A percentile compares a stretch with the other conserved stretches of the same genome.
These are phyloP conservation scores for Salarias fasciatus DNA, from an alignment of 2,797 vertebrate species.

Conservation along the genomic window DNA sequence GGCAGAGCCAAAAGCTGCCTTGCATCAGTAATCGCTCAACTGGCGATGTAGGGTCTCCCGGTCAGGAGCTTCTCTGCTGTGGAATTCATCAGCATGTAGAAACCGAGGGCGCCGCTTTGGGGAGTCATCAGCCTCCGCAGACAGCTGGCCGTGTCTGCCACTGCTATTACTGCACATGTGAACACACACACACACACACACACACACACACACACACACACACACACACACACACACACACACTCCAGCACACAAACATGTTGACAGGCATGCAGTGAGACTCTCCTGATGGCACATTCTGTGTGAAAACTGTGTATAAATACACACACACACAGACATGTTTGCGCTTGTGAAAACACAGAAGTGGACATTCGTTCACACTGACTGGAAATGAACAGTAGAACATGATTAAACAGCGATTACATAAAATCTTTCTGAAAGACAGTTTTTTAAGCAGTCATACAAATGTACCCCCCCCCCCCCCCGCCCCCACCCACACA, in stretches of 20 bases:
- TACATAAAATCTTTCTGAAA: slow-evolving; percentile 10
- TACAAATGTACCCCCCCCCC: too few relatives aligned
- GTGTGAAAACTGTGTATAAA: too few relatives aligned
- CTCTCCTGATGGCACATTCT: too few relatives aligned
- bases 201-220: too few relatives aligned
- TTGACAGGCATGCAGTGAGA: slow-evolving; percentile 3
- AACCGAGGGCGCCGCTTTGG: slow-evolving; percentile 57
- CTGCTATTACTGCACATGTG: slow-evolving; percentile 36
- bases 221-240: too few relatives aligned
- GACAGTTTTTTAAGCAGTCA: slow-evolving; percentile 1
- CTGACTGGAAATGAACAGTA: not conserved
- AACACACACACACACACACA: slow-evolving; percentile 15
- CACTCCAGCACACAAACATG: too few relatives aligned
- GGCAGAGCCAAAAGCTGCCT: slow-evolving; percentile 40
- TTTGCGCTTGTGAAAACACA: not conserved
- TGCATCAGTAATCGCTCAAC: slow-evolving; percentile 62
- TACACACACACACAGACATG: too few relatives aligned
- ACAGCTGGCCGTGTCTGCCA: slow-evolving; percentile 61
- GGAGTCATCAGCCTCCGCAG: slow-evolving; percentile 59
- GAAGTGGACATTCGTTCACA: not conserved
- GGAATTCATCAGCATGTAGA: slow-evolving; percentile 68
- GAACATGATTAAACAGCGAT: not conserved
- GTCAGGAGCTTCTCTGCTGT: slow-evolving; percentile 61
- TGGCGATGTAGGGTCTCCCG: slow-evolving; percentile 32
- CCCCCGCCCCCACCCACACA: too few relatives aligned